Base-by-base conservation (phyloP, 2,797 vertebrate genomes). In the Neoniphon sammara region DNA sequence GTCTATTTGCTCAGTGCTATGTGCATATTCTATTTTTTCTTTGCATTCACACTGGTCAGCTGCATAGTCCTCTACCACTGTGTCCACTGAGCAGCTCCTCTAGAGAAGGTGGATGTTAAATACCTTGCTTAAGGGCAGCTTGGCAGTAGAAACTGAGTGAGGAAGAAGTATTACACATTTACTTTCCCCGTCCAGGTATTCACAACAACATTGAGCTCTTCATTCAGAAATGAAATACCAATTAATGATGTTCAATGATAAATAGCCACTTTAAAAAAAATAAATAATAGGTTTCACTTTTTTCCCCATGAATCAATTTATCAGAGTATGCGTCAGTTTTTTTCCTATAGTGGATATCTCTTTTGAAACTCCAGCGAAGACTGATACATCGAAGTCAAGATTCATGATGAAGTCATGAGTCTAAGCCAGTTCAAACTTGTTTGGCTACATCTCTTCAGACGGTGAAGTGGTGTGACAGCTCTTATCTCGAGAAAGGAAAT, bases 401-500 rank as follows among this genome's bases (percentile, higher is more conserved):
- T 27, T 27, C 25, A 27, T 27, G 25, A 27, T 27, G 25, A 27
- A 27, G 25, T 27, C 25, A 27, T 27, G 25, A 27, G 39, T 42
- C 11, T 12, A 14, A 14, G 11, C 12, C 0, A 46, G 44, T 17
- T 17, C 15, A 46, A 46, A 46, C 15, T 46, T 46, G 15, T 5
- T 46, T 39, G 12, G 36, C 36, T 15, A 46, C 3, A 46, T 46
- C 15, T 46, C 36, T 46, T 46, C n/a, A 39, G 17, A 31, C 1
- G 15, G 44, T 17, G 15, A 46, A 30, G 0, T 18, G 34, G 7
- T 31, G 21, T 5, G 3, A 25, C 46, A 14, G 63, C 30, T 34
- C 34, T 60, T 23, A 68, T 55, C 23, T 25, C 31, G 1, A 44
- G 12, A 61, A 47, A n/a, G 49, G 12, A 65, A 44, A 73, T 53